Base-by-base conservation (phyloP, 2,113 vertebrate genomes). In the Stigmatopora nigra region DNA sequence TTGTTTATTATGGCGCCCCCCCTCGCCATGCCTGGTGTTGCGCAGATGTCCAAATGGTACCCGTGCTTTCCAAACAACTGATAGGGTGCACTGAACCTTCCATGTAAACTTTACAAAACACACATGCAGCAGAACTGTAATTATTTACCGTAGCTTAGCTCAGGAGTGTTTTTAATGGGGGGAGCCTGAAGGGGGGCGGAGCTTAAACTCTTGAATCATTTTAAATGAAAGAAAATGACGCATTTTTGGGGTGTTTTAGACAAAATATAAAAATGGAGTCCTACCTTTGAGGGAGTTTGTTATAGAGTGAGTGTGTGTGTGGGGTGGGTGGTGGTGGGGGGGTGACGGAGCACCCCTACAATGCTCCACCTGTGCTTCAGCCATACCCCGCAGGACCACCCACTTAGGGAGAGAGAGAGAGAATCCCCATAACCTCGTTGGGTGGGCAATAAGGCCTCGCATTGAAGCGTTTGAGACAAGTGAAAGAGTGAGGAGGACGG, bases 71-170 rank as follows among this genome's bases (percentile, higher is more conserved):
- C 93, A 97, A 98, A 98, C 94, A 98, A 96, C 93, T 93, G 94
- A 92, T 88, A 95, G 94, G 92, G 95, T 96, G 94, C 92, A 92
- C 90, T 98, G 95, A 98, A 94, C 94, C 92, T 94, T 91, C 92
- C 94, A 92, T 93, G 93, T 98, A 99, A 99, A 99, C 95, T 95
- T 97, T 99, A 94, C 94, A 94, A 93, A 95, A 96, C 92, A 93
- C 92, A 93, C 92, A 92, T 94, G 94, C 93, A 93, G 92, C 94
- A 93, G 93, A 96, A 97, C 94, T 96, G 86, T 97, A 97, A 99
- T 97, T 98, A 98, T 98, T 98, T 97, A 98, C 92, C 94, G 94
- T 95, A 92, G 91, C 89, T 89, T 91, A 88, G 93, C 92, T 93
- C 93, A 92, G 93, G 94, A 92, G 94, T 92, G 82, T 81, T 82